Evolutionary conservation across 2,113 vertebrate genomes (phyloP), one percentile per base, ranked within the genome.

Genomic region (Ia io): DNA sequence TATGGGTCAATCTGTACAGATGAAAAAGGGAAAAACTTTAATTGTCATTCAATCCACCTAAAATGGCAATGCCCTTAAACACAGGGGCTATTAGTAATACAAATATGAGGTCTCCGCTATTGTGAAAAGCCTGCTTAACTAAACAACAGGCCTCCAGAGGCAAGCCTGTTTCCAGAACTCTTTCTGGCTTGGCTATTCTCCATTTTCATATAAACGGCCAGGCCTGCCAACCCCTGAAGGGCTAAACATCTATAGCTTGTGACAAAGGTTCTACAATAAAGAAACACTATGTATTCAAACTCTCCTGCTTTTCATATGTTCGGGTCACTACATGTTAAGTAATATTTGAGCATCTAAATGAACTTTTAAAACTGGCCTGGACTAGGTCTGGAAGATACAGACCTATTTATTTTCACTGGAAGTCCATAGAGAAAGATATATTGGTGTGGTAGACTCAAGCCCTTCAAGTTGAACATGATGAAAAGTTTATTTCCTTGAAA

Each of bases 401-500:
- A 83, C 25, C 10, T 84, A 35, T 70, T 56, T 93, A 73, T 56
- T 53, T 42, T 1, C 32, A 88, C 28, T 79, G 63, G 40, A 86
- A 94, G 89, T 88, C 35, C 32, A 59, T 42, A 80, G 18, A 94
- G 9, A 47, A 47, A 94, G 17, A 78, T 49, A 47, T 5, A 91
- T 69, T 84, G 25, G 35, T 56, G 6, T 67, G 79, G 13, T 42
- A 37, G 28, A 90, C 71, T 92, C 61, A 63, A 61, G 84, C 3
- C 32, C 35, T 84, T n/a, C 71, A 74, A 95, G 69, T 77, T 96
- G 89, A 56, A 73, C 82, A 92, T 53, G 42, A 97, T 65, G 59
- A 96, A 96, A 82, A 88, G 6, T 96, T 2, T 32, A 0, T 88
- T 97, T 96, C 35, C 91, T 84, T 47, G 40, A 96, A 96, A 93